These are phyloP conservation scores for Pterostichus niger DNA, from an alignment of 2,888 invertebrate species.

Conservation along the genomic window DNA sequence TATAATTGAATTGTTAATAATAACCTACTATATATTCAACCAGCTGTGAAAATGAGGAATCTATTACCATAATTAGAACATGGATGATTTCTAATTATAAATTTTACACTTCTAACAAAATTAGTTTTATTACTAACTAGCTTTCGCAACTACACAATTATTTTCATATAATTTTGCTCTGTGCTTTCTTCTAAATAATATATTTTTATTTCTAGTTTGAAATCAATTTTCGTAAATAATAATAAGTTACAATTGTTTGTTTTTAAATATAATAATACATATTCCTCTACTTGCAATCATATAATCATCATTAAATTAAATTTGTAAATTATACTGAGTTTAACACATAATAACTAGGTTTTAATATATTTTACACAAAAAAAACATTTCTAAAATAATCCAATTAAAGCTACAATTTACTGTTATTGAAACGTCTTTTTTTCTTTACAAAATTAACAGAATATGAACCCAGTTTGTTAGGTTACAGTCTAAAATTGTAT, in stretches of 20 bases:
- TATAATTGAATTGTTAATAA: conserved; percentile 48
- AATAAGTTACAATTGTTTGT: not conserved
- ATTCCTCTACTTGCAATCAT: not conserved
- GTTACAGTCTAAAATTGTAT: no score
- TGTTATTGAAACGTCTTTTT: no score
- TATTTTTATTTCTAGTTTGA: no score
- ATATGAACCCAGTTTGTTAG: no score
- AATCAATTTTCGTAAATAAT: not conserved
- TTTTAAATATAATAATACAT: not conserved
- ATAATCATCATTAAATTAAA: not conserved
- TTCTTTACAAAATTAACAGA: no score
- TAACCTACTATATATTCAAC: conserved; percentile 40
- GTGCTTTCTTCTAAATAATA: no score
- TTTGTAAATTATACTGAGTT: no score
- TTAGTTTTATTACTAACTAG: not conserved
- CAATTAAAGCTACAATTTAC: no score
- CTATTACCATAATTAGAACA: conserved; percentile 22
- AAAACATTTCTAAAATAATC: no score
- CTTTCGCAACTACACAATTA: not conserved
- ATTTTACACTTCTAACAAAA: conserved; percentile 38
- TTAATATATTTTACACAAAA: no score
- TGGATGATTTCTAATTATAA: conserved; percentile 16
- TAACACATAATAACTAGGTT: no score
- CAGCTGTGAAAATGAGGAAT: conserved; percentile 42
- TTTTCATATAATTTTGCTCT: no score